A percentile compares a stretch with the other conserved stretches of the same genome.
Conservation (phyloP, 2,888 invertebrate genomes). For the Diaphora mendica region DNA sequence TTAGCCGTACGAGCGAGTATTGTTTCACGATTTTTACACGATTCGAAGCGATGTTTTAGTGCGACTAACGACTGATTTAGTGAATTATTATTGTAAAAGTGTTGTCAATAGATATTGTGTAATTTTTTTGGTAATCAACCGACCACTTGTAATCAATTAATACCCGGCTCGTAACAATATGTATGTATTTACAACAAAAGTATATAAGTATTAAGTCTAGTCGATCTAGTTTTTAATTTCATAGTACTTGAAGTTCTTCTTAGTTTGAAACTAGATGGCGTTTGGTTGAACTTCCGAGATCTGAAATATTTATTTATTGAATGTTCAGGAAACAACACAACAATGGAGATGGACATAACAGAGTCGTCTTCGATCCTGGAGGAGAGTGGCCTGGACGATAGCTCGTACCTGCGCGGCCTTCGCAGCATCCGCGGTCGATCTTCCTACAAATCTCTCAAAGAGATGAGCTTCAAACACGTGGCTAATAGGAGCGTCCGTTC, state of each 20-base stretch:
- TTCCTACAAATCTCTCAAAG: slow-evolving; percentile 75
- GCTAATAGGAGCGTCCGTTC: slow-evolving; percentile 47
- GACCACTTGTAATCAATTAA: too few species aligned
- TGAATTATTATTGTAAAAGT: too few species aligned
- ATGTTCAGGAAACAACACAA: slow-evolving; percentile 78
- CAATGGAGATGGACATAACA: slow-evolving; percentile 83
- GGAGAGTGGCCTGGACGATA: slow-evolving; percentile 60
- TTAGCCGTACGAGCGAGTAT: too few species aligned
- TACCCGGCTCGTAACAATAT: too few species aligned
- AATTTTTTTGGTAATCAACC: too few species aligned
- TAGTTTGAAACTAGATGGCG: background rate
- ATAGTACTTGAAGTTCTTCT: background rate
- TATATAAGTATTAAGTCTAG: too few species aligned
- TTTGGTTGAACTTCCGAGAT: background rate
- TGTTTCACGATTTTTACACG: too few species aligned
- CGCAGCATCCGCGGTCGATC: slow-evolving; percentile 72
- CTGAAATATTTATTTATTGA: background rate
- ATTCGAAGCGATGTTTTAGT: too few species aligned
- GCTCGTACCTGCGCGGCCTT: slow-evolving; percentile 69
- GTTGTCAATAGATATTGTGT: too few species aligned
- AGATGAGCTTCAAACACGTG: slow-evolving; percentile 55
- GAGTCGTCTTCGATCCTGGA: slow-evolving; percentile 63
- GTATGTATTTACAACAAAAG: too few species aligned
- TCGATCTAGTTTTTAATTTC: too few species aligned
- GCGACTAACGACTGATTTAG: too few species aligned